These are phyloP conservation scores for Hyaena hyaena DNA, from an alignment of 2,113 vertebrate species.

Conservation along the genomic window DNA sequence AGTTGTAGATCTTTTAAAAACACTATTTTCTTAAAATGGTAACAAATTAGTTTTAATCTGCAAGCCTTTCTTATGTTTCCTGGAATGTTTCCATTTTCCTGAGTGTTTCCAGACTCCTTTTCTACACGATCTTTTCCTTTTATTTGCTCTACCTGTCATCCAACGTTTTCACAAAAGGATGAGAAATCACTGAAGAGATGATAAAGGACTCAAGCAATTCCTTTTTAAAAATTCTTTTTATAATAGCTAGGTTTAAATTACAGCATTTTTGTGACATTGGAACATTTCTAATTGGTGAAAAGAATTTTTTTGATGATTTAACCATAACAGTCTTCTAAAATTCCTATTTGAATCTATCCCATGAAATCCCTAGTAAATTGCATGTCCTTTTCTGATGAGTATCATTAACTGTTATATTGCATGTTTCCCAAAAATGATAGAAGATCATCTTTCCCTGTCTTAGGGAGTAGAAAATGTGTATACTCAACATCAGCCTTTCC, in stretches of 20 bases:
- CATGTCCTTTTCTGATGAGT: constrained; percentile 58
- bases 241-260: constrained; percentile 33
- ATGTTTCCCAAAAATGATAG: background rate
- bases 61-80: background rate
- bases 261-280: constrained; percentile 43
- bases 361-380: constrained; percentile 21
- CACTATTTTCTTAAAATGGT: constrained; percentile 12
- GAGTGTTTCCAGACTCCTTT: background rate
- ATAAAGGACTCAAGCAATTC: constrained; percentile 12
- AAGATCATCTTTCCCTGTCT: constrained; percentile 36
- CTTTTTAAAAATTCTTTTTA: constrained; percentile 3
- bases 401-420: background rate
- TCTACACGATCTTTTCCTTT: background rate
- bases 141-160: background rate
- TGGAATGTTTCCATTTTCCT: constrained; percentile 14
- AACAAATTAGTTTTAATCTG: constrained; percentile 34
- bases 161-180: constrained; percentile 46
- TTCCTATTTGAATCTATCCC: constrained; percentile 18
- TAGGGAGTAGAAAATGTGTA: constrained; percentile 98
- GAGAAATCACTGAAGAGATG: background rate
- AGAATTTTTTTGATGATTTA: constrained; percentile 39
- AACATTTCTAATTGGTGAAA: constrained; percentile 51
- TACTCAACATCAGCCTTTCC: constrained; percentile 96
- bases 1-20: constrained; percentile 36
- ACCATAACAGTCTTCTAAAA: constrained; percentile 21